Evolutionary conservation across 2,113 vertebrate genomes (phyloP), one percentile per base, ranked within the genome.

Genomic region (Chionomys nivalis): DNA sequence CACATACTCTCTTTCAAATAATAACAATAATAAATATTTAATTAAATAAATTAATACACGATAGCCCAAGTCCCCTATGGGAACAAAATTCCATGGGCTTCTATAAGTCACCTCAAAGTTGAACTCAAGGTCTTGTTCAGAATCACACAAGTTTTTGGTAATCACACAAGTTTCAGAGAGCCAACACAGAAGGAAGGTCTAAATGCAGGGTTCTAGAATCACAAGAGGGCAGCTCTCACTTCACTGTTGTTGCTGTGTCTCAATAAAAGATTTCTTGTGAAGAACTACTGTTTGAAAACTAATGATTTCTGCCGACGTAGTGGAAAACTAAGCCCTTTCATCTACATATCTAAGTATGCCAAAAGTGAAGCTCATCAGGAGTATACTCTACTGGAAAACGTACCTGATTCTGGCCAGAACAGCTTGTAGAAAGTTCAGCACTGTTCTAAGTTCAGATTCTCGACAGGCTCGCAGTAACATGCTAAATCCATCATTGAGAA

Each of bases 381-480:
- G 19, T 58, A 58, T 58, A 95, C 52, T 28, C 33, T 73, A 68
- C 9, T 76, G 76, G 73, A 89, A 91, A 96, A 97, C 98, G 97
- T 98, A 99, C 99, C 99, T 98, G 98, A 99, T 99, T 98, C 99
- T 99, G 36, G 99, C 98, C 73, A 99, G 98, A 95, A 99, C 94
- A 58, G 98, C 98, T 97, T 99, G 99, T 89, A 99, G 98, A 97
- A 99, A 99, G 95, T 98, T 98, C 82, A 99, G 97, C 39, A 99
- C 99, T 17, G 98, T 98, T 92, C 98, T 98, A 85, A 99, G 98
- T 98, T 99, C 99, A 2, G 99, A 98, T 95, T 98, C 98, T 93
- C 98, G 99, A 97, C 99, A 99, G 31, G 99, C 99, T 65, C 99
- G 99, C 75, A 99, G 98, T 97, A 99, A 96, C 99, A 99, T 99